A percentile compares a stretch with the other conserved stretches of the same genome.
Evolutionary conservation across 2,113 vertebrate species (phyloP).

Genomic region (Phycodurus eques): DNA sequence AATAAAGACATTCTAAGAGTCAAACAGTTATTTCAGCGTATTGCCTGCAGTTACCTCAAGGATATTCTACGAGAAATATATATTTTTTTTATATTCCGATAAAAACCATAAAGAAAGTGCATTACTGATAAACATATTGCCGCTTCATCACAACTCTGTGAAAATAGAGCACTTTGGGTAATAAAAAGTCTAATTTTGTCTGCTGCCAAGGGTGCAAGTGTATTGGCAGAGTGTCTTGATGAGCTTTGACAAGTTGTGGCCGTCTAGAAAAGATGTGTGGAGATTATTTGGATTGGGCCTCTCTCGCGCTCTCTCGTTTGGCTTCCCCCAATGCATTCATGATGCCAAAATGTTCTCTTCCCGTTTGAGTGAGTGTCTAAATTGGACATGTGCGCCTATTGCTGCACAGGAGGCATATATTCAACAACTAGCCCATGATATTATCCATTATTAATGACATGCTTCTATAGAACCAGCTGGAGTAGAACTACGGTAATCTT

Average conservation of each 20-base stretch:
- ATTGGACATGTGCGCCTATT: constrained; percentile 44
- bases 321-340: constrained; percentile 48
- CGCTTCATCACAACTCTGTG: constrained; percentile 20
- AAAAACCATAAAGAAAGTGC: constrained; percentile 13
- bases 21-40: background rate
- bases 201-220: constrained; percentile 60
- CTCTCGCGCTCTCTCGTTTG: constrained; percentile 52
- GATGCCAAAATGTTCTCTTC: constrained; percentile 57
- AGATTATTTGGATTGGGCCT: constrained; percentile 64
- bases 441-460: constrained; percentile 32
- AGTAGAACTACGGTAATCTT: constrained; percentile 27
- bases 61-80: background rate
- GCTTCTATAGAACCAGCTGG: constrained; percentile 21
- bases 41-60: constrained; percentile 1
- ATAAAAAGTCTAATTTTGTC: constrained; percentile 59
- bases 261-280: constrained; percentile 62
- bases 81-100: too few species aligned
- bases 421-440: constrained; percentile 30
- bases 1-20: constrained; percentile 8
- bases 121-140: constrained; percentile 37
- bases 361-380: constrained; percentile 49
- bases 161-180: constrained; percentile 13
- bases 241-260: constrained; percentile 62
- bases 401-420: constrained; percentile 30
- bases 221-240: constrained; percentile 49